Evolutionary conservation across 2,888 invertebrate genomes (phyloP).

Genomic region (Lydus trimaculatus): DNA sequence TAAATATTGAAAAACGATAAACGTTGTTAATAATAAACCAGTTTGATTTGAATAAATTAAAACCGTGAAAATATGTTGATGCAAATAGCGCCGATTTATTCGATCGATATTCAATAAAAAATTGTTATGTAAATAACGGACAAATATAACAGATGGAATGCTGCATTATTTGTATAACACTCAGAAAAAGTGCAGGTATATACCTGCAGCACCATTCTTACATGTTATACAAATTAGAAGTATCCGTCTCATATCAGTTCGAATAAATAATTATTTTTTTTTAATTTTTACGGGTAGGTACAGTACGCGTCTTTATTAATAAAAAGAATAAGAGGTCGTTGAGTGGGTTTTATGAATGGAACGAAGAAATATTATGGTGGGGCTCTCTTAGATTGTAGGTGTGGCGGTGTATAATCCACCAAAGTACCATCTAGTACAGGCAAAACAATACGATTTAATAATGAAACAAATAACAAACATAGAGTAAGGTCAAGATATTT

Average conservation of each 20-base stretch:
- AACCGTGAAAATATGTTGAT: background rate
- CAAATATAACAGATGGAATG: too few species aligned
- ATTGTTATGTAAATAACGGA: background rate
- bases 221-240: too few species aligned
- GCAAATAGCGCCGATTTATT: background rate
- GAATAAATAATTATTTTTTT: background rate
- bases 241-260: background rate
- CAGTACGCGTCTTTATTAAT: conserved; percentile 6
- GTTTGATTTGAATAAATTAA: conserved; percentile 8
- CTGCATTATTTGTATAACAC: too few species aligned
- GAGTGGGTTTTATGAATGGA: conserved; percentile 53
- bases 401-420: conserved; percentile 24
- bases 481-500: conserved; percentile 33
- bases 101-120: background rate
- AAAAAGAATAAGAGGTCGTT: conserved; percentile 47
- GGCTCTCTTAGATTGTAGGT: conserved; percentile 26
- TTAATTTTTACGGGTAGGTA: too few species aligned
- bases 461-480: background rate
- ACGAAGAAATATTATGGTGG: conserved; percentile 33
- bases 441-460: background rate
- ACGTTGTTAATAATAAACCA: conserved; percentile 6
- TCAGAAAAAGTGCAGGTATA: too few species aligned
- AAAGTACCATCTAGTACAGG: conserved; percentile 14
- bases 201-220: too few species aligned
- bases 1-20: background rate